Evolutionary conservation across 2,888 invertebrate species (phyloP).

Genomic region (Oligia strigilis): DNA sequence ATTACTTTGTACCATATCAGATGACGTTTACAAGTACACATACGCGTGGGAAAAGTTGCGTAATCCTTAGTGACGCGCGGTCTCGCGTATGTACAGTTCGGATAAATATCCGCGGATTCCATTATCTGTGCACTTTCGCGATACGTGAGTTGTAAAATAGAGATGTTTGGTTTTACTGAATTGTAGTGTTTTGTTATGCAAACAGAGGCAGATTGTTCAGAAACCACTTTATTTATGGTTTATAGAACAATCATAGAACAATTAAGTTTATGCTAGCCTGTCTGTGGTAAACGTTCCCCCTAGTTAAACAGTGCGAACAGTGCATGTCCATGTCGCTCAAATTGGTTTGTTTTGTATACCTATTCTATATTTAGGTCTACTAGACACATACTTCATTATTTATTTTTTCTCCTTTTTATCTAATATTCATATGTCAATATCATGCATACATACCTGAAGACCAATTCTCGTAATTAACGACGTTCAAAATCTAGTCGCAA

Average conservation of each 20-base stretch:
- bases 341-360: no score
- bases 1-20: constrained; percentile 53
- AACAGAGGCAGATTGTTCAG: not conserved
- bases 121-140: constrained; percentile 15
- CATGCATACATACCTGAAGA: no score
- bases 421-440: no score
- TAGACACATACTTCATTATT: no score
- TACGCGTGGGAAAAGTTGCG: constrained; percentile 55
- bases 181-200: constrained; percentile 8
- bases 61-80: constrained; percentile 40
- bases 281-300: not conserved
- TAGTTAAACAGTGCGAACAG: no score
- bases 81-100: not conserved
- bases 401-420: no score
- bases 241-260: not conserved
- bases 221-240: not conserved
- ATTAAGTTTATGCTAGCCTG: not conserved
- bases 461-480: no score
- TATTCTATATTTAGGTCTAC: no score
- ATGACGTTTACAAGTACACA: constrained; percentile 44
- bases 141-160: not conserved
- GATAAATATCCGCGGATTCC: constrained; percentile 31
- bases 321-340: no score
- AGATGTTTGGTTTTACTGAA: constrained; percentile 4
- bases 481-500: no score